These are phyloP conservation scores for Sarcophaga bullata DNA, from an alignment of 1,140 invertebrate genomes.

Conservation along the genomic window DNA sequence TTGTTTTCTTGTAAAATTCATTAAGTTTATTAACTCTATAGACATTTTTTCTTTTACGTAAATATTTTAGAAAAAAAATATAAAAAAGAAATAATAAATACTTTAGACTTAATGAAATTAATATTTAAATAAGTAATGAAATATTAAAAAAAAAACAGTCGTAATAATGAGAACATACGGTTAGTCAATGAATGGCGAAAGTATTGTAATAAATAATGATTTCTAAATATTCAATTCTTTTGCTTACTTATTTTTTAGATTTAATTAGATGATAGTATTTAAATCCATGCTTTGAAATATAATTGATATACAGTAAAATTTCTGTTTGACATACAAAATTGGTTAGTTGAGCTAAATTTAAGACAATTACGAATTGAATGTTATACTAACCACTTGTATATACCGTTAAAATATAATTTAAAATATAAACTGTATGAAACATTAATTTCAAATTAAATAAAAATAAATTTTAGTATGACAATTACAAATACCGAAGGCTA, in stretches of 20 bases:
- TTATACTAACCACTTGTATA: too few relatives aligned
- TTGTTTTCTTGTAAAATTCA: not conserved
- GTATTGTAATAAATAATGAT: not conserved
- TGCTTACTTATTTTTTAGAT: not conserved
- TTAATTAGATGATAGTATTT: not conserved
- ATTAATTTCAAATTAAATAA: not conserved
- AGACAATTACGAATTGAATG: too few relatives aligned
- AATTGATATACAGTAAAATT: too few relatives aligned
- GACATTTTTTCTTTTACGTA: not conserved
- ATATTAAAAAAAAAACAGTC: not conserved
- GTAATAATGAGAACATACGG: not conserved
- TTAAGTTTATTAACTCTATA: not conserved
- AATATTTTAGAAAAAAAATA: slow-evolving; percentile 11
- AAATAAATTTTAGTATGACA: not conserved
- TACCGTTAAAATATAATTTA: not conserved
- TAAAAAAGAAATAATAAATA: not conserved
- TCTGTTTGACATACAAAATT: too few relatives aligned
- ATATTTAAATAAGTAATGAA: slow-evolving; percentile 18
- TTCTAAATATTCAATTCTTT: not conserved
- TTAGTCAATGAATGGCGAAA: not conserved
- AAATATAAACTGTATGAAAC: not conserved
- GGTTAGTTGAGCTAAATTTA: too few relatives aligned
- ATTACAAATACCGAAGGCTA: slow-evolving; percentile 9
- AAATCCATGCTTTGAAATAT: not conserved
- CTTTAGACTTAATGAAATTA: not conserved